These are phyloP conservation scores for Melospiza georgiana DNA, from an alignment of 2,113 vertebrate genomes.

Conservation along the genomic window DNA sequence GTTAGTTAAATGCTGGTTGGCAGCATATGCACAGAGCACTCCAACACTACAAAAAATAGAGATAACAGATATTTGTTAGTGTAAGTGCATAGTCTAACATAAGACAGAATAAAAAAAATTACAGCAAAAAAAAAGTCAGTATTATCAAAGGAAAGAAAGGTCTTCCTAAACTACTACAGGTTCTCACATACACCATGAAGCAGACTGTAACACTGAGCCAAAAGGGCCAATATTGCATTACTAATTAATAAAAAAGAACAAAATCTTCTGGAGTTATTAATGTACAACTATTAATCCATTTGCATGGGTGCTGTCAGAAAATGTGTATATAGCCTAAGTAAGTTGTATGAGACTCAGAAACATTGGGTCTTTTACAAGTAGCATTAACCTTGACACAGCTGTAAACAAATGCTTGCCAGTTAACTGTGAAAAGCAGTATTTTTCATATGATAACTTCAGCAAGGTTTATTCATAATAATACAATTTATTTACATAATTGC, in stretches of 20 bases:
- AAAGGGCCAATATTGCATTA: neutral
- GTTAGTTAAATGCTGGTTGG: conserved; percentile 89
- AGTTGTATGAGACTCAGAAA: neutral
- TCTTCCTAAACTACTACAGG: neutral
- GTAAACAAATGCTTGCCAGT: neutral
- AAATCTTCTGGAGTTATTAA: neutral
- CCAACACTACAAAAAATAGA: conserved; percentile 79
- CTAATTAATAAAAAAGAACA: neutral
- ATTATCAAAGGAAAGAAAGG: neutral
- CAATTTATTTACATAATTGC: neutral
- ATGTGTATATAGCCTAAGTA: neutral
- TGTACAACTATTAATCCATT: neutral
- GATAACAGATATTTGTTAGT: neutral
- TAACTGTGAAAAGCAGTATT: neutral
- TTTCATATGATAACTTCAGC: neutral
- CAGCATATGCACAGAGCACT: conserved; percentile 85
- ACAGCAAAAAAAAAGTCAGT: neutral
- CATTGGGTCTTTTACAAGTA: neutral
- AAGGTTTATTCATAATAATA: neutral
- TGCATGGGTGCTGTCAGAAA: neutral
- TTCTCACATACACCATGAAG: neutral
- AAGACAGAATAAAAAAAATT: neutral
- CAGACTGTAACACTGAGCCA: neutral
- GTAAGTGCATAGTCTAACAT: neutral
- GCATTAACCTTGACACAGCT: neutral